Evolutionary conservation across 37 sponge, comb jelly and placozoan species (phyloP).

Genomic region (Diacarnus erythraeanus): DNA sequence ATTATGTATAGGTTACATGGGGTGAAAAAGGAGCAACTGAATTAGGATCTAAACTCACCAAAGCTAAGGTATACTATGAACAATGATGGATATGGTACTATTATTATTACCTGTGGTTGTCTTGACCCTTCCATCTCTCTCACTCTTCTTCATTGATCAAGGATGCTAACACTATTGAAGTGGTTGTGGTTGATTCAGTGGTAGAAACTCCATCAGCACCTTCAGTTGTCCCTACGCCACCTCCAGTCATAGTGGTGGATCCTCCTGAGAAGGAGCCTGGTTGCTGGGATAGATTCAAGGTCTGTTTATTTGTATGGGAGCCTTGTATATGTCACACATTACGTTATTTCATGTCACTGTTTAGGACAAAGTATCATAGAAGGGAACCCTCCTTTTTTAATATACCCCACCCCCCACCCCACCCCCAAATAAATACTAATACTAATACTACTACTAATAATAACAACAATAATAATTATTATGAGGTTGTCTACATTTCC

Average conservation of each 20-base stretch:
- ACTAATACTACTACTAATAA: no score
- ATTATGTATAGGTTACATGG: constrained; percentile 47
- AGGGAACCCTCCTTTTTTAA: no score
- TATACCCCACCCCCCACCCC: no score
- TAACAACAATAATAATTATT: no score
- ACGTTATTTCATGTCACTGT: no score
- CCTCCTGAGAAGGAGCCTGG: background rate
- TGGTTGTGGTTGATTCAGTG: constrained; percentile 18
- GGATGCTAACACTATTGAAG: constrained; percentile 47
- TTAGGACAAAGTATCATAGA: no score
- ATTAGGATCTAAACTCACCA: constrained; percentile 57
- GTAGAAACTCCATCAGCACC: background rate
- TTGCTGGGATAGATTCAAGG: constrained; percentile 34
- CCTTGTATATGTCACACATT: no score
- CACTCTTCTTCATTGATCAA: background rate
- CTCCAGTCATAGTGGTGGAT: background rate
- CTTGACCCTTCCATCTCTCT: background rate
- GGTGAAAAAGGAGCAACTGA: constrained; percentile 64
- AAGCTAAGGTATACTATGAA: constrained; percentile 43
- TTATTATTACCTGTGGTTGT: background rate
- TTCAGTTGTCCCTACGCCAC: background rate
- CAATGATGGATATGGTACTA: no score
- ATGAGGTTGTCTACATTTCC: no score
- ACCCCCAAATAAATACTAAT: no score
- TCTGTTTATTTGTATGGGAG: no score